Base-by-base conservation (phyloP, 2,113 vertebrate genomes). In the Heterotilapia buettikoferi region DNA sequence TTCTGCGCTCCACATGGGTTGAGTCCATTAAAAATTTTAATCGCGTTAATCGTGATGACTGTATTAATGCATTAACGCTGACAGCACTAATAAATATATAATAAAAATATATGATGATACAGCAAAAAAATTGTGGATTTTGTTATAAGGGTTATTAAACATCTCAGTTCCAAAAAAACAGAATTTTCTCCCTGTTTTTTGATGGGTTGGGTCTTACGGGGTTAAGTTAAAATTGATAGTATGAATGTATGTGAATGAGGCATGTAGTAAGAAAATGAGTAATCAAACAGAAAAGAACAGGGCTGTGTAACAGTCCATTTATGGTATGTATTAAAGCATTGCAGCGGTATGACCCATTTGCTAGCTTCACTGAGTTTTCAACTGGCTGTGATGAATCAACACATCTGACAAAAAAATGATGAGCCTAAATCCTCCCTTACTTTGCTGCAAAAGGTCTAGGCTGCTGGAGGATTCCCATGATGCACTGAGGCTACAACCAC, bases 1-100 rank as follows among this genome's bases (percentile, higher is more conserved):
- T 18, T 0, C 57, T 61, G 26, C 8, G 1, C 14, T 4, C 26
- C 0, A 2, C 8, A 18, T 61, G 26, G 8, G 26, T 61, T 2
- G 56, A 59, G 26, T 26, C 26, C 56, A 9, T 59, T 31, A 59
- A 18, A 59, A 2, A 6, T 31, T 31, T 0, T 18, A 61, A 61
- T 61, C 5, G 0, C 18, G 26, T 61, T 61, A 61, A 61, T 18
- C 3, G 8, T 61, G 14, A 6, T 18, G 57, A 61, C 57, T 1
- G 57, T 26, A 18, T 31, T 61, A 61, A 61, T 61, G 26, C 2
- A 3, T 31, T 61, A 31, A 61, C 57, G 18, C 57, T 31, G 14
- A 61, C 26, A 1, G 57, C 26, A 61, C 26, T 61, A 61, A 61
- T 61, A 61, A 18, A 18, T 31, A 31, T 61, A 0, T 61, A 31